Evolutionary conservation across 2,113 vertebrate species (phyloP).

Genomic region (Sylvia atricapilla): DNA sequence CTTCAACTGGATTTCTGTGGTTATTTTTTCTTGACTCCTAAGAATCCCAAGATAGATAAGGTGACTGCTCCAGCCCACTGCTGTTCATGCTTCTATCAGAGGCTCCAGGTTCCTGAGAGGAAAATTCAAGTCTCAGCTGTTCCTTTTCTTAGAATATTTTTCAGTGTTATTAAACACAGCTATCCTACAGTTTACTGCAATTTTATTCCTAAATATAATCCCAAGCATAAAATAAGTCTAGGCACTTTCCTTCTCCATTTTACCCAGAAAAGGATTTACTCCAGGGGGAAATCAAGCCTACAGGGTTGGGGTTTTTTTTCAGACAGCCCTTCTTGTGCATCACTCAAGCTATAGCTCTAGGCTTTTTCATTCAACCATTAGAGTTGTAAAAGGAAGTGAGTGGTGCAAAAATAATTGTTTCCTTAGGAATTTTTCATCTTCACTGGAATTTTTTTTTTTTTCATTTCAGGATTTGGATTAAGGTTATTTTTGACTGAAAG

Average conservation of each 20-base stretch:
- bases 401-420: conserved; percentile 36
- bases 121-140: not conserved
- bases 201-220: not conserved
- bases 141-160: not conserved
- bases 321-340: not conserved
- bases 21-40: not conserved
- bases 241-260: not conserved
- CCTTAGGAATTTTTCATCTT: conserved; percentile 27
- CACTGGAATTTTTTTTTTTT: not conserved
- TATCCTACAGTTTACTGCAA: not conserved
- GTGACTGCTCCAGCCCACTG: not conserved
- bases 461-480: not conserved
- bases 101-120: not conserved
- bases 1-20: not conserved
- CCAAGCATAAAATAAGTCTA: not conserved
- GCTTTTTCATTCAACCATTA: conserved; percentile 1
- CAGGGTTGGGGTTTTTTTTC: not conserved
- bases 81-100: not conserved
- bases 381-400: conserved; percentile 11
- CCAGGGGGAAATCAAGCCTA: not conserved
- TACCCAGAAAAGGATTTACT: not conserved
- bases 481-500: conserved; percentile 13
- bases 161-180: not conserved
- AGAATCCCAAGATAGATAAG: not conserved
- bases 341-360: not conserved